Evolutionary conservation across 2,888 invertebrate genomes (phyloP).

Genomic region (Chrysotoxum bicinctum): DNA sequence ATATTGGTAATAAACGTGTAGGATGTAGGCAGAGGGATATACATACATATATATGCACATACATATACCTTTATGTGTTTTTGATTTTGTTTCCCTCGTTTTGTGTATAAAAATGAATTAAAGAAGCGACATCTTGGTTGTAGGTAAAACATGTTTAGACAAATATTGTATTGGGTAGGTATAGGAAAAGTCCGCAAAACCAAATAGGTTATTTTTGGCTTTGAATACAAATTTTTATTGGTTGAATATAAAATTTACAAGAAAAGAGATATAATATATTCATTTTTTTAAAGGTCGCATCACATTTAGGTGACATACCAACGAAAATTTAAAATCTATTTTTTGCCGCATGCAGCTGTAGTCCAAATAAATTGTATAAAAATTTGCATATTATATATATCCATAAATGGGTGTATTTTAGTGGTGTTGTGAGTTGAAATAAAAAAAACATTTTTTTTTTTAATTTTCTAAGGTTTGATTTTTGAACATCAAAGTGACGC

Average conservation of each 20-base stretch:
- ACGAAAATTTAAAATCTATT: neutral
- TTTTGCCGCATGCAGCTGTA: conserved; percentile 8
- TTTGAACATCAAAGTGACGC: too few species aligned
- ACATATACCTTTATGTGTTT: neutral
- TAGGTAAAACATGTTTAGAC: neutral
- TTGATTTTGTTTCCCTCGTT: conserved; percentile 24
- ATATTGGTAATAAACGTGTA: conserved; percentile 61
- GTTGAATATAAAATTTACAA: conserved; percentile 25
- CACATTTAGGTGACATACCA: conserved; percentile 1
- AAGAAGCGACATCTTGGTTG: conserved; percentile 37
- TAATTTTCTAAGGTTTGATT: neutral
- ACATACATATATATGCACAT: neutral
- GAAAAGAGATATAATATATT: neutral
- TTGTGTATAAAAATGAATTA: conserved; percentile 34
- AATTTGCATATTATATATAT: neutral
- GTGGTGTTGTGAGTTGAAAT: neutral
- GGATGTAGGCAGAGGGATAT: conserved; percentile 32
- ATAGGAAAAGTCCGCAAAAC: neutral
- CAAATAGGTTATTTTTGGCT: conserved; percentile 30
- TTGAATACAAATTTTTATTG: conserved; percentile 59
- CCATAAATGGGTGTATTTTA: neutral
- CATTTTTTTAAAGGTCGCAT: neutral
- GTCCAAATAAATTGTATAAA: neutral
- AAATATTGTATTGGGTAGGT: conserved; percentile 28
- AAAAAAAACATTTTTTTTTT: neutral